These are phyloP conservation scores for Hybognathus amarus DNA, from an alignment of 2,797 vertebrate species.

Conservation along the genomic window DNA sequence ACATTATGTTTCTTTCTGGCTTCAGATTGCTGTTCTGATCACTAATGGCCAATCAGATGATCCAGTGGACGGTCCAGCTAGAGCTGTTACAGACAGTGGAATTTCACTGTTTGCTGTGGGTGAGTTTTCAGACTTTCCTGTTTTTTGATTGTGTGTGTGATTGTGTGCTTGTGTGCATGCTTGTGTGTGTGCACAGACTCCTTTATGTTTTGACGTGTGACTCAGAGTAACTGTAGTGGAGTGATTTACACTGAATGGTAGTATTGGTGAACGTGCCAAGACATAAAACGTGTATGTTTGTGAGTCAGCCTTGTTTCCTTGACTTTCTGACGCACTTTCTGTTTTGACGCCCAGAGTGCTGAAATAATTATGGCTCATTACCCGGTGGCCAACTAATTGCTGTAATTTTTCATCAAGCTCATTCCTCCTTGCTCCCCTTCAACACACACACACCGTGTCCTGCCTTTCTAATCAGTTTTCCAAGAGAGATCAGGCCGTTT, in stretches of 20 bases:
- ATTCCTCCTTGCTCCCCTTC: slow-evolving; percentile 59
- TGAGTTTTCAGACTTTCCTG: slow-evolving; percentile 65
- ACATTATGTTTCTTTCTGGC: slow-evolving; percentile 3
- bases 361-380: slow-evolving; percentile 82
- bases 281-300: slow-evolving; percentile 23
- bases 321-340: slow-evolving; percentile 47
- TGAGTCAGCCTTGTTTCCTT: slow-evolving; percentile 30
- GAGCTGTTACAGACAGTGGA: slow-evolving; percentile 76
- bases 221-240: neutral
- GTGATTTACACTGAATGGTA: slow-evolving; percentile 8
- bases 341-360: slow-evolving; percentile 62
- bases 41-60: slow-evolving; percentile 83
- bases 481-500: slow-evolving; percentile 55
- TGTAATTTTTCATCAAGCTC: slow-evolving; percentile 75
- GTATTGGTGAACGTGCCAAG: neutral
- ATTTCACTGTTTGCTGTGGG: slow-evolving; percentile 88
- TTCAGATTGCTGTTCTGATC: slow-evolving; percentile 83
- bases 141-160: neutral
- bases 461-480: slow-evolving; percentile 67
- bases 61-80: slow-evolving; percentile 73
- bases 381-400: slow-evolving; percentile 73
- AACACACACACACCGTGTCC: slow-evolving; percentile 58
- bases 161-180: neutral
- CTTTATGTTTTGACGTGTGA: neutral
- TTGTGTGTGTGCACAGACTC: too few relatives aligned